Percentiles rank a stretch among this genome's conserved stretches.
phyloP scores from a whole-genome alignment of 2,888 invertebrate genomes.

The Autographa pulchrina region DNA sequence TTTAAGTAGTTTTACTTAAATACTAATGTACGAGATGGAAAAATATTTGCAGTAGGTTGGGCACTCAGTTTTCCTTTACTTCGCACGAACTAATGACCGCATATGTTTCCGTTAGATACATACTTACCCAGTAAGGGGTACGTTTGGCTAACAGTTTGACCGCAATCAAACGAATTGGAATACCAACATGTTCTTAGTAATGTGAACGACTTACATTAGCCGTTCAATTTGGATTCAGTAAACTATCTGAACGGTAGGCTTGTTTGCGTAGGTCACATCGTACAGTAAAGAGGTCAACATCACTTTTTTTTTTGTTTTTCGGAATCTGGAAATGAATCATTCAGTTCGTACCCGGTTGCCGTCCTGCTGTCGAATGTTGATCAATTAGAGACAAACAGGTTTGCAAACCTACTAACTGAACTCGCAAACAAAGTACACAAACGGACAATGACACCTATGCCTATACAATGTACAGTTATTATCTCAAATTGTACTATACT shows the following conservation, averaged over 20 bases:
- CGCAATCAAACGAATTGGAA: conserved; percentile 59
- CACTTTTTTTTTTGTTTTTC: conserved; percentile 5
- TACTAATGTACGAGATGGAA: conserved; percentile 11
- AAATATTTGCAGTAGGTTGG: conserved; percentile 36
- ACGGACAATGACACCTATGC: not conserved
- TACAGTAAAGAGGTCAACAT: conserved; percentile 14
- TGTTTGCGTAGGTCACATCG: conserved; percentile 19
- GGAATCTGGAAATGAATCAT: conserved; percentile 13
- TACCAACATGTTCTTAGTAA: conserved; percentile 51
- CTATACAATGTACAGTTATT: conserved; percentile 2
- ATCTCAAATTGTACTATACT: not conserved
- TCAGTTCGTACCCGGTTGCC: not conserved
- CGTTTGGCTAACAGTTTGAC: conserved; percentile 51
- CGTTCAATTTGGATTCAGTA: conserved; percentile 23
- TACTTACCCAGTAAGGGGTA: conserved; percentile 39
- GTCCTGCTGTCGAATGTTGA: conserved; percentile 10
- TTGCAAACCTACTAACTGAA: not conserved
- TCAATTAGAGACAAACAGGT: conserved; percentile 4
- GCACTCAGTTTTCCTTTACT: conserved; percentile 34
- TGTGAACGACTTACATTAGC: conserved; percentile 45
- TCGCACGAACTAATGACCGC: conserved; percentile 53
- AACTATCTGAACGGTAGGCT: conserved; percentile 22
- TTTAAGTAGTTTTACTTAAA: not conserved
- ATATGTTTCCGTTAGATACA: conserved; percentile 57
- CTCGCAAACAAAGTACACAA: conserved; percentile 2